These are phyloP conservation scores for Dermatophagoides farinae DNA, from an alignment of 1,140 invertebrate species.

Conservation along the genomic window DNA sequence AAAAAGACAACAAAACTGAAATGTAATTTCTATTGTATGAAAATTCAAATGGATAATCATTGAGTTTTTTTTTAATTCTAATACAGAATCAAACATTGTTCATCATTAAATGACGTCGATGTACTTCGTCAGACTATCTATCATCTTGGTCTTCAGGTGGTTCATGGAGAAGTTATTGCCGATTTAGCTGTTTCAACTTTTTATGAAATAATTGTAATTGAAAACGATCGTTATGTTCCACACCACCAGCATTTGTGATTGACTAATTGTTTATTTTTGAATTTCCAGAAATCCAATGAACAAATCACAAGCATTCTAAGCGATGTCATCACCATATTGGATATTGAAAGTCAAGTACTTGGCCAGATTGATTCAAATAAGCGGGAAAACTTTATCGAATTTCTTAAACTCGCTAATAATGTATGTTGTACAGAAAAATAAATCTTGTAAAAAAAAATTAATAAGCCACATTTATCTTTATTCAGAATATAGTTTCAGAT, in stretches of 20 bases:
- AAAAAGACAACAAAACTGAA: no score
- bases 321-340: slow-evolving; percentile 29
- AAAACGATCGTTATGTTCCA: background rate
- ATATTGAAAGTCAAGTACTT: slow-evolving; percentile 43
- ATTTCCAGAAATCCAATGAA: slow-evolving; percentile 22
- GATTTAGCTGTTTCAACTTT: slow-evolving; percentile 22
- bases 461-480: slow-evolving; percentile 26
- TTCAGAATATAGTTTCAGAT: slow-evolving; percentile 47
- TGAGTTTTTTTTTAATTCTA: background rate
- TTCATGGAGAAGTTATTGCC: slow-evolving; percentile 23
- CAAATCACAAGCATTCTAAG: slow-evolving; percentile 24
- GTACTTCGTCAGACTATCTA: background rate
- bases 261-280: slow-evolving; percentile 10
- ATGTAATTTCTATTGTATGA: no score
- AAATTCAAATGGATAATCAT: no score
- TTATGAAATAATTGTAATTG: slow-evolving; percentile 23
- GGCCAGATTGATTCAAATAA: slow-evolving; percentile 28
- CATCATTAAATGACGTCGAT: background rate
- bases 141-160: slow-evolving; percentile 20
- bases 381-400: slow-evolving; percentile 44
- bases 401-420: slow-evolving; percentile 53
- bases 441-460: background rate
- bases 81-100: slow-evolving; percentile 8
- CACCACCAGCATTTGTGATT: background rate
- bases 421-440: slow-evolving; percentile 21